A percentile compares a stretch with the other conserved stretches of the same genome.
phyloP scores from a whole-genome alignment of 2,888 invertebrate genomes.

The Exephanes ischioxanthus region DNA sequence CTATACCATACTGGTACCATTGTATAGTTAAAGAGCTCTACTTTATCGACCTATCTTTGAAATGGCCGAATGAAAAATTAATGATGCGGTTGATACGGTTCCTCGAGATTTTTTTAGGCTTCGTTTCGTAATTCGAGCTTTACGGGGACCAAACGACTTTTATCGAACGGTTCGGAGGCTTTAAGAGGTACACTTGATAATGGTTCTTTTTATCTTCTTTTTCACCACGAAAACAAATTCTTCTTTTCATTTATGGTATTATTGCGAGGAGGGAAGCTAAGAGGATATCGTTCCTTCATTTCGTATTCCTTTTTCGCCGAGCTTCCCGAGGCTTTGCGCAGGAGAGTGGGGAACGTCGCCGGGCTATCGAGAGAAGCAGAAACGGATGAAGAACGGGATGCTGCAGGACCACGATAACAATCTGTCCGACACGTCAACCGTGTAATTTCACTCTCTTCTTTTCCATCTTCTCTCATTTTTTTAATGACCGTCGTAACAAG shows the following conservation, averaged over 20 bases:
- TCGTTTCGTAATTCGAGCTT: background rate
- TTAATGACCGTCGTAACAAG: slow-evolving; percentile 69
- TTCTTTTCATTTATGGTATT: slow-evolving; percentile 22
- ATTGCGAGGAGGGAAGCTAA: background rate
- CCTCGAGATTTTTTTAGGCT: background rate
- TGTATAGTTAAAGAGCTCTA: background rate
- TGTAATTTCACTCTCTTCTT: slow-evolving; percentile 64
- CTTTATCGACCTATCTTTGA: background rate
- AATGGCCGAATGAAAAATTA: background rate
- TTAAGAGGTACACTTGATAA: background rate
- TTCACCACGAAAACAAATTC: background rate
- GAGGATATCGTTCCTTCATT: slow-evolving; percentile 47
- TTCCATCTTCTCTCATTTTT: slow-evolving; percentile 56
- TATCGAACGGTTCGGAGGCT: background rate
- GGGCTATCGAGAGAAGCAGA: slow-evolving; percentile 10
- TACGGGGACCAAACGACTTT: background rate
- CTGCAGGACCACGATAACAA: slow-evolving; percentile 60
- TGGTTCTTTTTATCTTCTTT: background rate
- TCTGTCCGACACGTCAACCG: slow-evolving; percentile 67
- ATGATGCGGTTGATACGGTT: background rate
- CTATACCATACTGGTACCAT: background rate
- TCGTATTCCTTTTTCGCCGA: slow-evolving; percentile 23
- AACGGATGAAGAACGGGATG: background rate
- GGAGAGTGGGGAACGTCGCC: background rate
- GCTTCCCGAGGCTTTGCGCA: background rate